A percentile compares a stretch with the other conserved stretches of the same genome.
Evolutionary conservation across 2,888 invertebrate genomes (phyloP).

Genomic region (Dermolepida albohirtum): DNA sequence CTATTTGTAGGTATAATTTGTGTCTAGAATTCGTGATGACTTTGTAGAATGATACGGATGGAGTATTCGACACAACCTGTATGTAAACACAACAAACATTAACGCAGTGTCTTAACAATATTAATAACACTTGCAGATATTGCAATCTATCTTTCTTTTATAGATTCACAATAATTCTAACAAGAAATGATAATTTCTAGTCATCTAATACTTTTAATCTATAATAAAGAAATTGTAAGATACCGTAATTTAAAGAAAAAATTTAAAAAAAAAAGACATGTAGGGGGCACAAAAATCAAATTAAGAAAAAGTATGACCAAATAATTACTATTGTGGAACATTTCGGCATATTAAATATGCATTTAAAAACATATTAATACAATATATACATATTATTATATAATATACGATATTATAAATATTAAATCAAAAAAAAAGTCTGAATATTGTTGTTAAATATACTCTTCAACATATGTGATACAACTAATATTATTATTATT

Average conservation of each 20-base stretch:
- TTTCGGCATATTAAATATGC: slow-evolving; percentile 52
- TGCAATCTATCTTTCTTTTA: too few relatives aligned
- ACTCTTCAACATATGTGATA: slow-evolving; percentile 60
- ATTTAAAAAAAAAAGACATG: slow-evolving; percentile 10
- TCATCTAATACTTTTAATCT: slow-evolving; percentile 17
- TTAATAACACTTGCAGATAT: too few relatives aligned
- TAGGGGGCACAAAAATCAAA: slow-evolving; percentile 53
- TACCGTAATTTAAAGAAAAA: slow-evolving; percentile 34
- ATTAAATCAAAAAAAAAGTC: slow-evolving; percentile 54
- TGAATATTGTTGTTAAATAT: slow-evolving; percentile 56
- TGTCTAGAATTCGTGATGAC: too few relatives aligned
- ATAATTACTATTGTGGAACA: slow-evolving; percentile 47
- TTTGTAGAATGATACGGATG: too few relatives aligned
- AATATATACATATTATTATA: slow-evolving; percentile 19
- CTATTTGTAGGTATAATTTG: too few relatives aligned
- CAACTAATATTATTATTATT: slow-evolving; percentile 42
- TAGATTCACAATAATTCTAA: too few relatives aligned
- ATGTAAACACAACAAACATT: too few relatives aligned
- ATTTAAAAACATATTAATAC: slow-evolving; percentile 45
- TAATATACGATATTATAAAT: slow-evolving; percentile 32
- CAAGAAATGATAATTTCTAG: slow-evolving; percentile 15
- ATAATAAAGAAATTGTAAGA: slow-evolving; percentile 23
- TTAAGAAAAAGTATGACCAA: slow-evolving; percentile 48
- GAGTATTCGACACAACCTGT: too few relatives aligned
- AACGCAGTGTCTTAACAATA: too few relatives aligned